Conservation (phyloP, 2,797 vertebrate species). For the Anguilla anguilla region DNA sequence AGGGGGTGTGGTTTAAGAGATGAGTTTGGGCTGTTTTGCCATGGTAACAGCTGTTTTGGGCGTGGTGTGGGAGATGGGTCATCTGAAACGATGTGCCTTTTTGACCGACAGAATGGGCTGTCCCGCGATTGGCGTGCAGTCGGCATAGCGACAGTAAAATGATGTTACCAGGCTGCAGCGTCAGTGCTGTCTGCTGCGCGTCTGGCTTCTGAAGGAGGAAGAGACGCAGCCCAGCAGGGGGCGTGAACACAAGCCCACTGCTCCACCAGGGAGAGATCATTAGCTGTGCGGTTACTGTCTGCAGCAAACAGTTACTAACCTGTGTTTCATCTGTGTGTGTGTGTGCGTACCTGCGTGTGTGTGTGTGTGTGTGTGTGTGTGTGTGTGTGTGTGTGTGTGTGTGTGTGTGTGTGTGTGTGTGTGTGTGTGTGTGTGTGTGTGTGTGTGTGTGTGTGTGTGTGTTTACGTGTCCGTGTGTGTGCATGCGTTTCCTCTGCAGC, state of each 20-base stretch:
- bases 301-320: background rate
- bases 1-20: background rate
- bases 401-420: background rate
- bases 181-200: background rate
- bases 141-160: background rate
- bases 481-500: slow-evolving; percentile 54
- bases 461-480: too few species aligned
- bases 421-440: background rate
- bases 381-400: background rate
- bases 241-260: background rate
- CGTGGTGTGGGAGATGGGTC: background rate
- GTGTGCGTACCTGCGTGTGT: background rate
- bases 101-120: background rate
- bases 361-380: background rate
- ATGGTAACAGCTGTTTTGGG: background rate
- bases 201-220: background rate
- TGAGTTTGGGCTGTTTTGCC: background rate
- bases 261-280: background rate
- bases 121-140: background rate
- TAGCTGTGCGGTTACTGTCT: background rate
- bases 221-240: background rate
- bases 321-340: background rate
- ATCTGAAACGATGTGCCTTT: background rate
- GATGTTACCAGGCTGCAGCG: background rate
- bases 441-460: background rate